Conservation (phyloP, 1,140 invertebrate genomes). For the Drosophila kepulauana region DNA sequence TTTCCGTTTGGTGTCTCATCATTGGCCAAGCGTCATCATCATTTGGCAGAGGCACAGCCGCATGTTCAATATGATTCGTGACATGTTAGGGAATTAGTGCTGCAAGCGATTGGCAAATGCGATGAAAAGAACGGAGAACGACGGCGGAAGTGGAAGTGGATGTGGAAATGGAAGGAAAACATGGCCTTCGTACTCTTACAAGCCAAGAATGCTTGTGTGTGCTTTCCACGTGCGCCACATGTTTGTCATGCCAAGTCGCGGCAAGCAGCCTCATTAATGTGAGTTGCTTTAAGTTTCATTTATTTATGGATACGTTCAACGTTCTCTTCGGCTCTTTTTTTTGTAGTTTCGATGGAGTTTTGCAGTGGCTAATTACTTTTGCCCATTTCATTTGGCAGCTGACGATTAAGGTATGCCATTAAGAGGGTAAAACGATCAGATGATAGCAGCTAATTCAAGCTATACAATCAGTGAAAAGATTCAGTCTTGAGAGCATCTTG, state of each 20-base stretch:
- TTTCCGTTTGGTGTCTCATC: slow-evolving; percentile 22
- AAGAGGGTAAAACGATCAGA: not conserved
- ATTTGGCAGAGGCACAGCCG: slow-evolving; percentile 74
- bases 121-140: no score
- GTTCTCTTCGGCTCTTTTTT: slow-evolving; percentile 28
- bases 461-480: not conserved
- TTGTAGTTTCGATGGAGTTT: slow-evolving; percentile 19
- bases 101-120: slow-evolving; percentile 10
- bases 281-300: slow-evolving; percentile 81
- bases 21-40: slow-evolving; percentile 71
- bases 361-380: slow-evolving; percentile 65
- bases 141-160: not conserved
- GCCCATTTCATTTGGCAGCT: slow-evolving; percentile 20
- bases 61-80: slow-evolving; percentile 85
- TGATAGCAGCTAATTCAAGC: not conserved
- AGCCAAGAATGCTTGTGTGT: slow-evolving; percentile 37
- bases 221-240: slow-evolving; percentile 75
- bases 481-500: slow-evolving; percentile 26
- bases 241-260: slow-evolving; percentile 81
- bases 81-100: slow-evolving; percentile 84
- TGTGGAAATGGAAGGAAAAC: not conserved
- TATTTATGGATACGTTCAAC: slow-evolving; percentile 69
- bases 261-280: slow-evolving; percentile 76
- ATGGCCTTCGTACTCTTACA: not conserved
- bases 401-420: not conserved